phyloP scores from a whole-genome alignment of 2,113 vertebrate genomes.

The Macroglossus sobrinus region DNA sequence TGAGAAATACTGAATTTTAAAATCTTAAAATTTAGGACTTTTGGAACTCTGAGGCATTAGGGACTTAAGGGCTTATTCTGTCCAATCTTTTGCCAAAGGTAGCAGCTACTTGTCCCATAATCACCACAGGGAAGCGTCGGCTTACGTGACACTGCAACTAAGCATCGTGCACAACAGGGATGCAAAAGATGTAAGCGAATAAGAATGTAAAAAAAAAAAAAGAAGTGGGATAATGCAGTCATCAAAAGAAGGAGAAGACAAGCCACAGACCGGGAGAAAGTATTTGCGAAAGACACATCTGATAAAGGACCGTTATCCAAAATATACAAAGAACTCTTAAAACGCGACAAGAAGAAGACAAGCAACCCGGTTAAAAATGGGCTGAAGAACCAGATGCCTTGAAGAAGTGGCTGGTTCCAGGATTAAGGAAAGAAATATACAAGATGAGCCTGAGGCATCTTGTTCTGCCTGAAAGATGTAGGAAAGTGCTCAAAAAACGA shows the following conservation, averaged over 20 bases:
- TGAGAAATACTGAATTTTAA: not conserved
- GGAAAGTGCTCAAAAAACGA: not conserved
- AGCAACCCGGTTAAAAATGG: not conserved
- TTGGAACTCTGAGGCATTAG: not conserved
- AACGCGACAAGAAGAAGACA: not conserved
- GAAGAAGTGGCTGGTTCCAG: not conserved
- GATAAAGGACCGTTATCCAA: not conserved
- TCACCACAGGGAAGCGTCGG: not conserved
- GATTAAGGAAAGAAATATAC: not conserved
- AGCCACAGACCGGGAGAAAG: not conserved
- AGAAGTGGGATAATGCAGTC: too few relatives aligned
- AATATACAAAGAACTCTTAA: not conserved
- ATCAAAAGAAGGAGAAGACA: not conserved
- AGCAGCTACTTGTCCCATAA: not conserved
- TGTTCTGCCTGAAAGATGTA: not conserved
- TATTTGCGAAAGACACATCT: not conserved
- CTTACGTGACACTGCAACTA: fast-evolving
- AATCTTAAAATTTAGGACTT: not conserved
- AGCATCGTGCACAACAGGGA: not conserved
- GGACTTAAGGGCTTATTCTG: not conserved
- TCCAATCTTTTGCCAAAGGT: not conserved
- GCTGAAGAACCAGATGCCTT: not conserved
- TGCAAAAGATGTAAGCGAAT: not conserved
- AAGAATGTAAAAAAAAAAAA: not conserved
- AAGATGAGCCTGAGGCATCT: not conserved